phyloP scores from a whole-genome alignment of 2,888 invertebrate species.

The Neoaliturus tenellus region DNA sequence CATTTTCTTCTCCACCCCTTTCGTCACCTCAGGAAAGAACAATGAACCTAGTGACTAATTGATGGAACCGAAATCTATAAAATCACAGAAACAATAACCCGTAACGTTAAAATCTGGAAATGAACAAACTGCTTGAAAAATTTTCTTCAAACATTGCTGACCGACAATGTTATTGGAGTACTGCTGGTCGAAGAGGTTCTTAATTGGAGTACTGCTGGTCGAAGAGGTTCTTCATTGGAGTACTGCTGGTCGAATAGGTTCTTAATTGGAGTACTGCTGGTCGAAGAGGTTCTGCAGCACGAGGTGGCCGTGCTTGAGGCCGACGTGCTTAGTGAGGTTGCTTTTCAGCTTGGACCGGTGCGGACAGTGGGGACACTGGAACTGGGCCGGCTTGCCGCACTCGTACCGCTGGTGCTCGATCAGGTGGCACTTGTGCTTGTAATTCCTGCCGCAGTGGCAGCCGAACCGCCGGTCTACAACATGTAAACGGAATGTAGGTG shows the following conservation, averaged over 20 bases:
- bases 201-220: too few relatives aligned
- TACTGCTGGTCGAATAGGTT: too few relatives aligned
- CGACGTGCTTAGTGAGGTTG: conserved; percentile 52
- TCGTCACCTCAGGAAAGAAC: too few relatives aligned
- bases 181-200: background rate
- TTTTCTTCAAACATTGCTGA: too few relatives aligned
- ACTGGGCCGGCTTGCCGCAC: conserved; percentile 60
- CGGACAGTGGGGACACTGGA: conserved; percentile 70
- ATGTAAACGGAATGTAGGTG: background rate
- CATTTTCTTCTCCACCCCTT: too few relatives aligned
- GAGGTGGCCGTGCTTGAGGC: background rate
- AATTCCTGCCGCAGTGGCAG: conserved; percentile 60
- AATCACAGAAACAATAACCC: too few relatives aligned
- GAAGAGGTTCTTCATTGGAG: too few relatives aligned
- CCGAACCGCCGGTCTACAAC: background rate
- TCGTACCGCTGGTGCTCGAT: conserved; percentile 62
- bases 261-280: background rate
- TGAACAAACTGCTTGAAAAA: too few relatives aligned
- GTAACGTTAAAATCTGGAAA: too few relatives aligned
- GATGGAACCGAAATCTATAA: too few relatives aligned
- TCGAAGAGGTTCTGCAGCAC: background rate
- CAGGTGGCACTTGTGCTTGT: conserved; percentile 61
- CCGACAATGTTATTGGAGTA: too few relatives aligned
- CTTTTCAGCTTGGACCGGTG: conserved; percentile 71
- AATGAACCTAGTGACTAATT: too few relatives aligned